Percentiles rank a stretch among this genome's conserved stretches.
phyloP scores from a whole-genome alignment of 2,113 vertebrate species.

The Cryptoleucopteryx plumbea region DNA sequence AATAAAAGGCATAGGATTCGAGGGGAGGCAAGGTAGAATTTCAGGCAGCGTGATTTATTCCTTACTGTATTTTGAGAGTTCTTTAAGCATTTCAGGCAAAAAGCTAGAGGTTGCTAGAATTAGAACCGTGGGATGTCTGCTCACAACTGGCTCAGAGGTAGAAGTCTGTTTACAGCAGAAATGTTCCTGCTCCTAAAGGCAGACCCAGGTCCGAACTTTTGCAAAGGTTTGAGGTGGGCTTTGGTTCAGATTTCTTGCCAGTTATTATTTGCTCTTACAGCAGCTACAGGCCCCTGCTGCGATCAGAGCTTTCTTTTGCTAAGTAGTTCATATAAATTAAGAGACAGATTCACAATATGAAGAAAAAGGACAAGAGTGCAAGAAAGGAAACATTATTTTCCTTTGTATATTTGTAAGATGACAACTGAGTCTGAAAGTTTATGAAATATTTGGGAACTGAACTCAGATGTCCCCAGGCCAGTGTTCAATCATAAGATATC shows the following conservation, averaged over 20 bases:
- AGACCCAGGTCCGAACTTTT: not conserved
- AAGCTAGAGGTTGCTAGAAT: not conserved
- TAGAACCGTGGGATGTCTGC: not conserved
- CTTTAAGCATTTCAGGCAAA: not conserved
- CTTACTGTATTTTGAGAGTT: not conserved
- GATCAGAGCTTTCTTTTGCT: conserved; percentile 27
- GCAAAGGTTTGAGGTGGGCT: not conserved
- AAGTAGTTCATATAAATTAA: not conserved
- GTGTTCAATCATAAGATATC: not conserved
- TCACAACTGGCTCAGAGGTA: not conserved
- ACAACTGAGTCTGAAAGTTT: not conserved
- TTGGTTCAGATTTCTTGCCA: not conserved
- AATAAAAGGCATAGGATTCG: not conserved
- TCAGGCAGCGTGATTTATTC: not conserved
- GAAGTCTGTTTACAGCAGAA: not conserved
- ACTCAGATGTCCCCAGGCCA: not conserved
- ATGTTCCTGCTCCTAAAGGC: not conserved
- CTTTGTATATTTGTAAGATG: conserved; percentile 33
- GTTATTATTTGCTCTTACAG: not conserved
- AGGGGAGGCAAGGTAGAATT: not conserved
- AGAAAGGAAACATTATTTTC: conserved; percentile 41
- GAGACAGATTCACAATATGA: not conserved
- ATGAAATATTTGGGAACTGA: conserved; percentile 31
- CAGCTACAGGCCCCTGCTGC: not conserved
- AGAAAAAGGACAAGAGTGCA: not conserved